Conservation (phyloP, 2,113 vertebrate species). For the Atherinomorus stipes region DNA sequence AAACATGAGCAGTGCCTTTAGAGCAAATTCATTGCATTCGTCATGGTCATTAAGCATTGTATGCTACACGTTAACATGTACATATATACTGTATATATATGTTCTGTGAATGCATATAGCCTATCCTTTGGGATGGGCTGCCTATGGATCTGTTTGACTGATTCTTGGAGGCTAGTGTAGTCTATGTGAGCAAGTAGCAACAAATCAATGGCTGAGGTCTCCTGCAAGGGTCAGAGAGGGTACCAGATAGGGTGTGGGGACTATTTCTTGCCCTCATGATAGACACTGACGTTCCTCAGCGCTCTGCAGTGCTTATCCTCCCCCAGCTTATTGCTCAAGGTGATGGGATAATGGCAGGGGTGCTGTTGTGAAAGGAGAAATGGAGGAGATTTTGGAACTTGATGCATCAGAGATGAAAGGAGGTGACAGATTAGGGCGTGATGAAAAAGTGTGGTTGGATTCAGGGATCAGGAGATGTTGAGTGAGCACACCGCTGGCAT, state of each 20-base stretch:
- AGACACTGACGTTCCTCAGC: conserved; percentile 51
- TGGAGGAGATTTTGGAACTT: conserved; percentile 55
- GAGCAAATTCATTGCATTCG: conserved; percentile 46
- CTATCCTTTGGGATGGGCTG: conserved; percentile 59
- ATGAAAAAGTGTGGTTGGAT: conserved; percentile 45
- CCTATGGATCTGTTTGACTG: conserved; percentile 74
- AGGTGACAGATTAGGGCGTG: conserved; percentile 60
- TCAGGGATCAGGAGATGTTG: conserved; percentile 60
- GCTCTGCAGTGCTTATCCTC: conserved; percentile 35
- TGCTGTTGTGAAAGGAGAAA: conserved; percentile 53
- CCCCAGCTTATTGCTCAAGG: conserved; percentile 66
- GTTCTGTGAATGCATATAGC: conserved; percentile 4
- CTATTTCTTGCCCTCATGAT: conserved; percentile 61
- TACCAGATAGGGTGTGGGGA: conserved; percentile 62
- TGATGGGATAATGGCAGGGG: conserved; percentile 58
- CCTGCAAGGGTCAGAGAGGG: conserved; percentile 69
- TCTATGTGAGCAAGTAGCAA: conserved; percentile 69
- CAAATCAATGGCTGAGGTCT: conserved; percentile 77
- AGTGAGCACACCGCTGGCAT: conserved; percentile 54
- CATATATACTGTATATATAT: conserved; percentile 27
- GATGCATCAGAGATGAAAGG: conserved; percentile 52
- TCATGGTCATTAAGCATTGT: conserved; percentile 50
- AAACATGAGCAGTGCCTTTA: conserved; percentile 34
- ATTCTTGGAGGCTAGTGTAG: conserved; percentile 54
- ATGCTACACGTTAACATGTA: conserved; percentile 3